A percentile compares a stretch with the other conserved stretches of the same genome.
phyloP scores from a whole-genome alignment of 1,140 invertebrate genomes.

The Drosophila asahinai region DNA sequence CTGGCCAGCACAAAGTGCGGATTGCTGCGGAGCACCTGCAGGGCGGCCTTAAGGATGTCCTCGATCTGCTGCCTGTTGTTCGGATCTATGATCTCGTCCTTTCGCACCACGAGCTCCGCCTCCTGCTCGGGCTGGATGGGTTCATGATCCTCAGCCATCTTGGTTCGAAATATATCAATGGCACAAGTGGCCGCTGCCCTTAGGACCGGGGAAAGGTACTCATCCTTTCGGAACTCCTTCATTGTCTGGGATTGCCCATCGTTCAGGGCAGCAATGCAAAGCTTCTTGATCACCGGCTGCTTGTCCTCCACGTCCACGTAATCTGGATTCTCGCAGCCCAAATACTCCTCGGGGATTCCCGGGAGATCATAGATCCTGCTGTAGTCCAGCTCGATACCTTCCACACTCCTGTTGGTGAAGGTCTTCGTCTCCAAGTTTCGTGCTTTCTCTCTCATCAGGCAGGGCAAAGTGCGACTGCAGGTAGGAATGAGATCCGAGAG shows the following conservation, averaged over 20 bases:
- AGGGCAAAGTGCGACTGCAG: conserved; percentile 14
- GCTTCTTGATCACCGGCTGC: conserved; percentile 21
- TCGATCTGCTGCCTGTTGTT: conserved; percentile 46
- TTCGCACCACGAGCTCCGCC: too few species aligned
- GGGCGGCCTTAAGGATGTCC: conserved; percentile 52
- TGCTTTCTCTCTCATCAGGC: not conserved
- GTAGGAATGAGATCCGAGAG: conserved; percentile 17
- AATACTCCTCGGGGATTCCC: not conserved
- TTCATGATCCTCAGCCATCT: not conserved
- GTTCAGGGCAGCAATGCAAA: conserved; percentile 28
- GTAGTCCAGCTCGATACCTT: conserved; percentile 38
- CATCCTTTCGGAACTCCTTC: not conserved
- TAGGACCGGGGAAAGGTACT: not conserved
- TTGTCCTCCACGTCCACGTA: conserved; percentile 20
- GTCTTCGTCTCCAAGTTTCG: not conserved
- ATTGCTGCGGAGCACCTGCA: conserved; percentile 50
- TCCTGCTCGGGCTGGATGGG: not conserved
- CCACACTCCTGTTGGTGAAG: not conserved
- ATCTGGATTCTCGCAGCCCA: conserved; percentile 4
- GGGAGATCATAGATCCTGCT: conserved; percentile 38
- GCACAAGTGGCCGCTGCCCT: conserved; percentile 32
- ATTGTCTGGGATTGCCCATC: not conserved
- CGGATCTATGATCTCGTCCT: conserved; percentile 54
- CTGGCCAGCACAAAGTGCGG: conserved; percentile 67
- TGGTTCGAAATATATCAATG: not conserved